Percentiles rank a stretch among this genome's conserved stretches.
These are phyloP conservation scores for Listrodromus nycthemerus DNA, from an alignment of 2,888 invertebrate species.

Conservation along the genomic window DNA sequence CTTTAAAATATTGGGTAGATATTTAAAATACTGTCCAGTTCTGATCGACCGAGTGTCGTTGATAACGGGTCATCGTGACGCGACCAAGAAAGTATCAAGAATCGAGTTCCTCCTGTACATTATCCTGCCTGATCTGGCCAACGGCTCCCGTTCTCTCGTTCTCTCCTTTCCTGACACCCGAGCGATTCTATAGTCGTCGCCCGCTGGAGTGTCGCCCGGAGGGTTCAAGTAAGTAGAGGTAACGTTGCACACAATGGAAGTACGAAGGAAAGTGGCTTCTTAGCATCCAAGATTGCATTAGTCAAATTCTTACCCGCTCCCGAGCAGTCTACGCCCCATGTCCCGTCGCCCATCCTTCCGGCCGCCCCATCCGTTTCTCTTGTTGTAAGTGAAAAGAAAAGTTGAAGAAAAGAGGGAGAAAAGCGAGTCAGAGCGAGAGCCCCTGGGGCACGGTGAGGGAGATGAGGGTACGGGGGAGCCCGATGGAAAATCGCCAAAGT, in stretches of 20 bases:
- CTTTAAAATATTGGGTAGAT: too few species aligned
- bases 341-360: background rate
- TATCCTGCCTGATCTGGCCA: slow-evolving; percentile 27
- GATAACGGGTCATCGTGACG: background rate
- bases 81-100: slow-evolving; percentile 10
- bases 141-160: slow-evolving; percentile 15
- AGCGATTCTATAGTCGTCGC: slow-evolving; percentile 3
- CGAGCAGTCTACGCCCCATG: slow-evolving; percentile 44
- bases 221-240: slow-evolving; percentile 71
- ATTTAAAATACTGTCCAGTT: background rate
- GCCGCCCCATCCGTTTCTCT: slow-evolving; percentile 15
- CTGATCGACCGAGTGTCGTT: background rate
- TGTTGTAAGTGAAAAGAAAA: slow-evolving; percentile 65
- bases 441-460: slow-evolving; percentile 35
- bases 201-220: slow-evolving; percentile 48
- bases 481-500: slow-evolving; percentile 21
- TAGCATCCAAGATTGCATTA: slow-evolving; percentile 82
- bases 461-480: slow-evolving; percentile 53
- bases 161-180: slow-evolving; percentile 1
- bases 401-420: slow-evolving; percentile 50
- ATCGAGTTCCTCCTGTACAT: slow-evolving; percentile 34
- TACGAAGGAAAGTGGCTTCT: slow-evolving; percentile 77
- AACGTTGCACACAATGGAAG: slow-evolving; percentile 74
- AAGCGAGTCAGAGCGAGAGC: slow-evolving; percentile 30
- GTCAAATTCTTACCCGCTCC: slow-evolving; percentile 79